These are phyloP conservation scores for Heliconius ismenius DNA, from an alignment of 2,888 invertebrate genomes.

Conservation along the genomic window DNA sequence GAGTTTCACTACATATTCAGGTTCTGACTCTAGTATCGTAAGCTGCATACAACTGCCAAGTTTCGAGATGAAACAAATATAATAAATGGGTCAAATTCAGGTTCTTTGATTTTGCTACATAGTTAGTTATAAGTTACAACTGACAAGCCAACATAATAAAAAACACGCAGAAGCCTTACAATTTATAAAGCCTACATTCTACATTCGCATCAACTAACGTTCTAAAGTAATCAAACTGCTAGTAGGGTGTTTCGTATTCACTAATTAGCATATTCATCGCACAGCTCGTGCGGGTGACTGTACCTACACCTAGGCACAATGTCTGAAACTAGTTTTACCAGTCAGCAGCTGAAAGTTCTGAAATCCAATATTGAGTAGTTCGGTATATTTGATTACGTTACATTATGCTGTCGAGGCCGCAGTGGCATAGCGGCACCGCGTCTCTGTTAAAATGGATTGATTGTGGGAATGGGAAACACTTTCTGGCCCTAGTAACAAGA, in stretches of 20 bases:
- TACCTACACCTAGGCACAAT: background rate
- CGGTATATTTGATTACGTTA: background rate
- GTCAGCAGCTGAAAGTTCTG: conserved; percentile 13
- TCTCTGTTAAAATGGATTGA: background rate
- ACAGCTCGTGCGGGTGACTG: background rate
- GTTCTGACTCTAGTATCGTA: no score
- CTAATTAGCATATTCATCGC: conserved; percentile 3
- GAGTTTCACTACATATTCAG: no score
- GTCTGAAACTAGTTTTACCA: background rate
- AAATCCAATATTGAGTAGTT: background rate
- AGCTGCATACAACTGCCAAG: no score
- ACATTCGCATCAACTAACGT: background rate
- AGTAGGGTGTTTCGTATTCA: background rate
- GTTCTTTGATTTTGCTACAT: no score
- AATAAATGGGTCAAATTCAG: no score
- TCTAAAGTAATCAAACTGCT: background rate
- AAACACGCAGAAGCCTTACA: background rate
- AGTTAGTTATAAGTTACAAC: no score
- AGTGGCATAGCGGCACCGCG: background rate
- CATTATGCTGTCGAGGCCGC: background rate
- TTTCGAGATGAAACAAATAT: no score
- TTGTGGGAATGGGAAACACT: background rate
- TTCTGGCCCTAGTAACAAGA: background rate
- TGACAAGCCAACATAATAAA: background rate
- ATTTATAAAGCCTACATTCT: background rate